These are phyloP conservation scores for Chrysocyon brachyurus DNA, from an alignment of 2,797 vertebrate genomes.

Conservation along the genomic window DNA sequence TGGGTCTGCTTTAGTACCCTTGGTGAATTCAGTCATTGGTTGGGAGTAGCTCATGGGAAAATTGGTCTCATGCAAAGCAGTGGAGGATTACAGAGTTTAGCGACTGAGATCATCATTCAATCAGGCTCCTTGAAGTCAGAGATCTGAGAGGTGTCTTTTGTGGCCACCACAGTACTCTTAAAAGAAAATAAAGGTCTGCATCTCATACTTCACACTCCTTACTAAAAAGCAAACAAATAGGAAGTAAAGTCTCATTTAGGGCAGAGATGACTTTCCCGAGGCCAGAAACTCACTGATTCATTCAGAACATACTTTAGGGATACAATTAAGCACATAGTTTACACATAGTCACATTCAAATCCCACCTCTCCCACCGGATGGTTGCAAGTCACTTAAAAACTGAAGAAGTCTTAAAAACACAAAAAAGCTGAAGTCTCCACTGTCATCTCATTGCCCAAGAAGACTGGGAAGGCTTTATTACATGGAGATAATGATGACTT, in stretches of 20 bases:
- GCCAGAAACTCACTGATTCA: not conserved
- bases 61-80: not conserved
- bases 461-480: too few relatives aligned
- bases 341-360: slow-evolving; percentile 8
- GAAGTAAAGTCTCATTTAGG: not conserved
- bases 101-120: not conserved
- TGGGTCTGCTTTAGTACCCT: not conserved
- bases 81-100: not conserved
- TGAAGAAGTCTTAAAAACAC: not conserved
- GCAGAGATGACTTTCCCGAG: not conserved
- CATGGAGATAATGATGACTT: not conserved
- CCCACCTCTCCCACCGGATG: not conserved
- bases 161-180: not conserved
- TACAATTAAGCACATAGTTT: not conserved
- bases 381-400: not conserved
- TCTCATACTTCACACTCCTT: slow-evolving; percentile 17
- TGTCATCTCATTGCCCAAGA: not conserved
- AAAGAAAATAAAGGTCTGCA: not conserved
- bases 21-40: not conserved
- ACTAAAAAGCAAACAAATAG: not conserved
- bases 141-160: not conserved
- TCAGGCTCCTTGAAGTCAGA: not conserved
- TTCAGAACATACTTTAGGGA: slow-evolving; percentile 5
- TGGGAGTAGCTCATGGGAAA: not conserved
- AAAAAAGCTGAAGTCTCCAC: not conserved